Percentiles rank a stretch among this genome's conserved stretches.
phyloP scores from a whole-genome alignment of 2,113 vertebrate species.

The Gymnogyps californianus region DNA sequence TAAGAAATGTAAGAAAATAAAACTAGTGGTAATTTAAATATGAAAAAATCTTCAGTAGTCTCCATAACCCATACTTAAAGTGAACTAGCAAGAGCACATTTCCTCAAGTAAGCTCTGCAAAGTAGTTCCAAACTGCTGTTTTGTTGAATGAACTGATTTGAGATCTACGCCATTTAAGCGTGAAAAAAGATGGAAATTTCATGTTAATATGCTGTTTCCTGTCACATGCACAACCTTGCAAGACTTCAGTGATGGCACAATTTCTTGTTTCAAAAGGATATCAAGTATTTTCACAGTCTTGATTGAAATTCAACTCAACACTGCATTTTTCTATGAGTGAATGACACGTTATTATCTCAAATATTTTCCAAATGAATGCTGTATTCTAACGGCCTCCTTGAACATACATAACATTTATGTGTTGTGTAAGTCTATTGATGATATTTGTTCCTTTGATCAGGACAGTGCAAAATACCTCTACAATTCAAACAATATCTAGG shows the following conservation, averaged over 20 bases:
- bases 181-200: slow-evolving; percentile 38
- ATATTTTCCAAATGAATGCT: background rate
- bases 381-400: background rate
- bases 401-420: background rate
- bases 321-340: background rate
- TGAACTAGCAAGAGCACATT: background rate
- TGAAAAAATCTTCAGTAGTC: background rate
- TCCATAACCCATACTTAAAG: background rate
- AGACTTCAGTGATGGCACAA: background rate
- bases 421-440: background rate
- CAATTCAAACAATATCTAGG: background rate
- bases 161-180: background rate
- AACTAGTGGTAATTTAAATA: background rate
- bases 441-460: background rate
- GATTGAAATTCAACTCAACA: background rate
- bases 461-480: background rate
- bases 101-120: background rate
- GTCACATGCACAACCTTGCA: background rate
- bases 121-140: background rate
- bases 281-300: background rate
- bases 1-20: background rate
- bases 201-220: background rate
- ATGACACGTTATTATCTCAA: background rate
- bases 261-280: background rate
- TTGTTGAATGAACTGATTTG: slow-evolving; percentile 18